These are phyloP conservation scores for Butastur rufipennis DNA, from an alignment of 2,113 vertebrate species.

Conservation along the genomic window DNA sequence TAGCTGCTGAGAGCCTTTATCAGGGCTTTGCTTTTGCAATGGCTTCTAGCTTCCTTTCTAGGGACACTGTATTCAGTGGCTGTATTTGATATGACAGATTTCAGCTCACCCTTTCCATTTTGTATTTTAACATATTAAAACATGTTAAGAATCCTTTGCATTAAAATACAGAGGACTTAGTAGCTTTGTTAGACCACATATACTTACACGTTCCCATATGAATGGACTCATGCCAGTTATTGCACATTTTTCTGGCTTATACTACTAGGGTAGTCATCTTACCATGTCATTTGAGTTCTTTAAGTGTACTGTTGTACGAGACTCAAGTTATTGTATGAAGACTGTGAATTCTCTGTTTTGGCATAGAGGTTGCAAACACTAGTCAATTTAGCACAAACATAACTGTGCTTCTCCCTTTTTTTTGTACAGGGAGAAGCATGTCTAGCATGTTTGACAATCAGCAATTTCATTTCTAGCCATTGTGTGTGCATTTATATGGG, in stretches of 20 bases:
- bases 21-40: not conserved
- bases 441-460: not conserved
- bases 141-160: not conserved
- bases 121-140: not conserved
- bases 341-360: not conserved
- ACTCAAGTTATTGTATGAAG: not conserved
- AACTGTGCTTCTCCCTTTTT: not conserved
- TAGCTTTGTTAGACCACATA: not conserved
- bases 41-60: not conserved
- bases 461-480: not conserved
- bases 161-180: not conserved
- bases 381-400: not conserved
- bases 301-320: not conserved
- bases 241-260: not conserved
- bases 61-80: not conserved
- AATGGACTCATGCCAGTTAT: not conserved
- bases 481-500: not conserved
- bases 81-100: not conserved
- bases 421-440: not conserved
- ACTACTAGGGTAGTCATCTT: not conserved
- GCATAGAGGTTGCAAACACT: not conserved
- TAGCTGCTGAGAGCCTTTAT: not conserved
- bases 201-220: not conserved
- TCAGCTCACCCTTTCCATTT: not conserved
- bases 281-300: not conserved